These are phyloP conservation scores for Zonitis immaculata DNA, from an alignment of 2,888 invertebrate species.

Conservation along the genomic window DNA sequence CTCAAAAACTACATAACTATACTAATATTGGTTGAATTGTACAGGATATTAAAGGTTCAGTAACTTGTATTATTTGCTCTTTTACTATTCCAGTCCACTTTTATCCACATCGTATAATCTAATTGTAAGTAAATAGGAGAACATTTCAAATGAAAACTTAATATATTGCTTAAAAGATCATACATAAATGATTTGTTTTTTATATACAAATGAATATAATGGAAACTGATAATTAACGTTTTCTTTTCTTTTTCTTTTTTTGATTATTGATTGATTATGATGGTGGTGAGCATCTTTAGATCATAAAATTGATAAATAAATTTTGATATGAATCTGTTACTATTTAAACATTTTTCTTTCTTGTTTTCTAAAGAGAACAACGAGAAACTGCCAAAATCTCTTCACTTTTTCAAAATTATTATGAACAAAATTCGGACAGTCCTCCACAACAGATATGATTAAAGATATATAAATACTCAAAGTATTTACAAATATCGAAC, in stretches of 20 bases:
- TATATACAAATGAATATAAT: slow-evolving; percentile 37
- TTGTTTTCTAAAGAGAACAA: slow-evolving; percentile 19
- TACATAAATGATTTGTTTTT: slow-evolving; percentile 32
- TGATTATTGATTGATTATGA: slow-evolving; percentile 27
- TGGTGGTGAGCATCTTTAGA: slow-evolving; percentile 37
- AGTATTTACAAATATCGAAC: slow-evolving; percentile 31
- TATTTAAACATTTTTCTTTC: slow-evolving; percentile 26
- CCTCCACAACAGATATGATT: slow-evolving; percentile 38
- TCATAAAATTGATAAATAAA: slow-evolving; percentile 46
- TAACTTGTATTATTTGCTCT: background rate
- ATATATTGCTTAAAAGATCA: slow-evolving; percentile 40
- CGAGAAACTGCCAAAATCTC: slow-evolving; percentile 15
- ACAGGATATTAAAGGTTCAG: background rate
- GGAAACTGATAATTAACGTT: slow-evolving; percentile 7
- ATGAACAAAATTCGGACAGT: slow-evolving; percentile 30
- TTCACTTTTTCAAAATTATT: slow-evolving; percentile 2
- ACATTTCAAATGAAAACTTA: slow-evolving; percentile 29
- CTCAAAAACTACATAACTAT: too few relatives aligned
- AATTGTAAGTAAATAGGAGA: background rate
- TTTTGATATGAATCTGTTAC: slow-evolving; percentile 48
- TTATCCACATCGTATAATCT: background rate
- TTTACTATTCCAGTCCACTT: background rate
- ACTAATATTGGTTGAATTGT: background rate
- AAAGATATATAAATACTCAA: slow-evolving; percentile 35
- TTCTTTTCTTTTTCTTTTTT: background rate